Base-by-base conservation (phyloP, 1,140 invertebrate species). In the Samia ricini region DNA sequence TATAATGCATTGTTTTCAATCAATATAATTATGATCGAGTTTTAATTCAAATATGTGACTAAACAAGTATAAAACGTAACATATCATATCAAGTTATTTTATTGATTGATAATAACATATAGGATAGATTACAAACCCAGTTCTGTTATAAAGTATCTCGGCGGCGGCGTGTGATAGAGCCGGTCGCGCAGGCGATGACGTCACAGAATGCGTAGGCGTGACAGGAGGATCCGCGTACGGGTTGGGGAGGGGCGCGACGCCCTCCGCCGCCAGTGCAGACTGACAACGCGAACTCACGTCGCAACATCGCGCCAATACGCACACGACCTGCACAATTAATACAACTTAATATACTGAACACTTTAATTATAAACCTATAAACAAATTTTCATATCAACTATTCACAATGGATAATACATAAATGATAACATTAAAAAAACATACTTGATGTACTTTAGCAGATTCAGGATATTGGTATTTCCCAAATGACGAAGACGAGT, bases 381-480 rank as follows among this genome's bases (percentile, higher is more conserved):
- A 20, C n/a, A 20, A 42, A 1, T 1, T 42, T 42, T 42, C 36
- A 10, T 42, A 10, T 10, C 36, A 42, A 6, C 33, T 15, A 36
- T 7, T 36, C 33, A 36, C 33, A 36, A 6, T 6, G 15, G 15
- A 36, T 15, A 49, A 19, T 49, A 49, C 4, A 3, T 49, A 49
- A 5, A 49, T 49, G 8, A 51, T 20, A 51, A 22, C 4, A 51
- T 5, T 20, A 20, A 20, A 51, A 5, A 7, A 51, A 62, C 52
- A 60, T 71, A 91, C 90, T 88, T 98, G 97, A 91, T 98, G 98
- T 49, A 99, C 91, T 89, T 99, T 99, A 51, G 95, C 96, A 21
- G 99, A 92, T 89, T 99, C 98, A 1, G 97, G 96, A 91, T 98
- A 98, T 88, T 99, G 98, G 85, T 98, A 99, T 89, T 99, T 99